These are phyloP conservation scores for Nyctereutes procyonoides DNA, from an alignment of 2,113 vertebrate species.

Conservation along the genomic window DNA sequence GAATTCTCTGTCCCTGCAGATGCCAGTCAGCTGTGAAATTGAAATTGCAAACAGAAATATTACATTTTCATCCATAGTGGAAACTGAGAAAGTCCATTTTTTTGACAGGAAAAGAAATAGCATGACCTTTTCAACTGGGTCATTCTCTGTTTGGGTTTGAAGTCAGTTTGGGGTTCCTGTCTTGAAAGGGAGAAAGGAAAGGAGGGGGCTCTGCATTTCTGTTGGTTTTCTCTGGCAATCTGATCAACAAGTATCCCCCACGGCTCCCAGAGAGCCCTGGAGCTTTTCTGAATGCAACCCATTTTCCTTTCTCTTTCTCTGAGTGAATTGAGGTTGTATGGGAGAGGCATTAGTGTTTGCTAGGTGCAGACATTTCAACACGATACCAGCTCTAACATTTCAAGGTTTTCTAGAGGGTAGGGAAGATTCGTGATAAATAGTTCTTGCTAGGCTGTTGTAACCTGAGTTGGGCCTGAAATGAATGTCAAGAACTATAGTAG, in stretches of 20 bases:
- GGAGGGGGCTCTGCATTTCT: not conserved
- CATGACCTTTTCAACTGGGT: constrained; percentile 65
- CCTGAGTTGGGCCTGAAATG: not conserved
- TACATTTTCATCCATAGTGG: constrained; percentile 85
- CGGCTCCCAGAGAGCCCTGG: not conserved
- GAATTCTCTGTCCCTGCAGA: constrained; percentile 88
- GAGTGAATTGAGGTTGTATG: not conserved
- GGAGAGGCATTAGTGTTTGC: not conserved
- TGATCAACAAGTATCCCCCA: not conserved
- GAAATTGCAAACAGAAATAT: constrained; percentile 91
- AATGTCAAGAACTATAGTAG: not conserved
- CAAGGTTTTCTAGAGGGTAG: not conserved
- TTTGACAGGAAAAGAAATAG: constrained; percentile 79
- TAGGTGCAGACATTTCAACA: not conserved
- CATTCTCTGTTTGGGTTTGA: constrained; percentile 8
- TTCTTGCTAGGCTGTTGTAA: not conserved
- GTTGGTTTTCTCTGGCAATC: constrained; percentile 4
- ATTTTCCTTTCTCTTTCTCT: constrained; percentile 31
- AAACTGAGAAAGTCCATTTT: constrained; percentile 84
- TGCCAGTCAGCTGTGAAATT: constrained; percentile 91
- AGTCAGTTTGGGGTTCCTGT: not conserved
- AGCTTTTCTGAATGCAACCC: constrained; percentile 22
- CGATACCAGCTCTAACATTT: not conserved
- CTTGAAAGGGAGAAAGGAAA: not conserved
- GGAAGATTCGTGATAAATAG: not conserved